Conservation (phyloP, 2,888 invertebrate genomes). For the Craniophora ligustri region DNA sequence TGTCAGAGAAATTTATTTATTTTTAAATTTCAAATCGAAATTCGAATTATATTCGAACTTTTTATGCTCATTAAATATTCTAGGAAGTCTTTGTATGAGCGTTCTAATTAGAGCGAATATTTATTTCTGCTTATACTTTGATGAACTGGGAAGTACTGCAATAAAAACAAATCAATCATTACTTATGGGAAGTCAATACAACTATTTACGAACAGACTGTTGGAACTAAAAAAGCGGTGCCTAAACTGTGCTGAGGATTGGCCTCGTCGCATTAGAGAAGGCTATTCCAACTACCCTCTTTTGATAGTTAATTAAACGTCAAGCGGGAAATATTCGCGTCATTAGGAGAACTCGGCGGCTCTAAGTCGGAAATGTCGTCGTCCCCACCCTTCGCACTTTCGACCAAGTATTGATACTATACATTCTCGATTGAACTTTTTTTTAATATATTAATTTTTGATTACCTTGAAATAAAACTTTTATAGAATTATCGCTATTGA, state of each 20-base stretch:
- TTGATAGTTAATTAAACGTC: slow-evolving; percentile 86
- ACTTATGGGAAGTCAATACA: slow-evolving; percentile 21
- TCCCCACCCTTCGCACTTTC: slow-evolving; percentile 57
- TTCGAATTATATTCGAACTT: slow-evolving; percentile 12
- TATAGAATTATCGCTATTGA: too few species aligned
- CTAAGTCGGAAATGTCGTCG: slow-evolving; percentile 77
- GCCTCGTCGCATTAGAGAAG: slow-evolving; percentile 61
- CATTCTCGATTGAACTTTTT: slow-evolving; percentile 48
- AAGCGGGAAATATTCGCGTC: slow-evolving; percentile 83
- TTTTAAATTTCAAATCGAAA: slow-evolving; percentile 17
- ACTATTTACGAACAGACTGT: slow-evolving; percentile 23
- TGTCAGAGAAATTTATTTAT: slow-evolving; percentile 16
- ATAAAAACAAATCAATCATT: slow-evolving; percentile 1
- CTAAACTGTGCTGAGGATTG: slow-evolving; percentile 52
- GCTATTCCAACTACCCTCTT: slow-evolving; percentile 69
- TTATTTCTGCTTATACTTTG: slow-evolving; percentile 8
- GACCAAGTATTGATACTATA: slow-evolving; percentile 52
- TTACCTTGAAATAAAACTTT: neutral
- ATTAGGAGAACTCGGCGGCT: slow-evolving; percentile 77
- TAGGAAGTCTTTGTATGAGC: slow-evolving; percentile 6
- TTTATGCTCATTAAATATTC: slow-evolving; percentile 12
- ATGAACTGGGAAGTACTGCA: neutral
- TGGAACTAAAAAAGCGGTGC: slow-evolving; percentile 37
- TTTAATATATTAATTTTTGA: too few species aligned
- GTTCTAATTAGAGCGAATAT: slow-evolving; percentile 12